A percentile compares a stretch with the other conserved stretches of the same genome.
These are phyloP conservation scores for Eucera pruinosa DNA, from an alignment of 2,888 invertebrate genomes.

Conservation along the genomic window DNA sequence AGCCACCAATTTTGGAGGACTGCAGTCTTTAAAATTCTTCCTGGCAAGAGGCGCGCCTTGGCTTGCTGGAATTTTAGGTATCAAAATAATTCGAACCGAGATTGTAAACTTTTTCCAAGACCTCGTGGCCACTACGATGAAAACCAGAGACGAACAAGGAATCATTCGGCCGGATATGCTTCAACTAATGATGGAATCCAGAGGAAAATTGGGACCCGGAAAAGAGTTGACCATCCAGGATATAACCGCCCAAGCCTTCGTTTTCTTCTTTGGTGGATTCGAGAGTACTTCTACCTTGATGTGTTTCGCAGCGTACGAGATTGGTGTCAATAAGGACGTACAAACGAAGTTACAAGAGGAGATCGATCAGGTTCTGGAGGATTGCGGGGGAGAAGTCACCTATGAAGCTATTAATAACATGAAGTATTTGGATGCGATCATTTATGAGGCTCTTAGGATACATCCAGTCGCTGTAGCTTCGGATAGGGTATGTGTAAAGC, in stretches of 20 bases:
- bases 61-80: constrained; percentile 34
- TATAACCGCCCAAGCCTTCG: constrained; percentile 84
- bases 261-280: constrained; percentile 80
- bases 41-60: constrained; percentile 41
- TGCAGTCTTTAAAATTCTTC: constrained; percentile 49
- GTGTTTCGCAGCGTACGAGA: constrained; percentile 72
- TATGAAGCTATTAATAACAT: constrained; percentile 85
- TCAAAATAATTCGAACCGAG: constrained; percentile 51
- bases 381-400: constrained; percentile 76
- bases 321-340: constrained; percentile 81
- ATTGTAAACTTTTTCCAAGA: constrained; percentile 60
- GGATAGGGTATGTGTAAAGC: constrained; percentile 78
- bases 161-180: constrained; percentile 86
- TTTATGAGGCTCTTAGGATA: constrained; percentile 78
- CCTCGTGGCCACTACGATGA: constrained; percentile 65
- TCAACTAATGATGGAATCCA: constrained; percentile 85
- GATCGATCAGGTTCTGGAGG: constrained; percentile 75
- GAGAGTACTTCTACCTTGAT: constrained; percentile 75
- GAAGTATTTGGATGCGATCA: constrained; percentile 86
- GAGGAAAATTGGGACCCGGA: constrained; percentile 45
- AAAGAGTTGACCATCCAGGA: constrained; percentile 77
- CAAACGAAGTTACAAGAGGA: constrained; percentile 81
- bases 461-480: constrained; percentile 71
- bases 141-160: constrained; percentile 63
- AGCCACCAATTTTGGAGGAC: constrained; percentile 47